Conservation (phyloP, 1,140 invertebrate genomes). For the Trialeurodes vaporariorum region DNA sequence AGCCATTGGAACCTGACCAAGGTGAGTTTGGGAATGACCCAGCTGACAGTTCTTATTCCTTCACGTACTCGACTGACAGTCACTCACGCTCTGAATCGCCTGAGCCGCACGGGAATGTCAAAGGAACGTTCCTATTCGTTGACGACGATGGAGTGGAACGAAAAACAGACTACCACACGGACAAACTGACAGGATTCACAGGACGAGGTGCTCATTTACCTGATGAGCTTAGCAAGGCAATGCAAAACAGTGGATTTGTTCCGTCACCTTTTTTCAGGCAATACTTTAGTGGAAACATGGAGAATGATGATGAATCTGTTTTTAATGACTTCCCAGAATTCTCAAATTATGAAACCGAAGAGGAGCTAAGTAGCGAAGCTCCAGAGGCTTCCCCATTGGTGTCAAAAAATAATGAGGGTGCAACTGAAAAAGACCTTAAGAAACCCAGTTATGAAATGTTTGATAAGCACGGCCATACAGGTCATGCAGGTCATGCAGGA, state of each 20-base stretch:
- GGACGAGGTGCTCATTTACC: not conserved
- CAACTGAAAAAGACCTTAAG: not conserved
- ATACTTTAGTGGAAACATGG: not conserved
- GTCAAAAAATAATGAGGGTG: not conserved
- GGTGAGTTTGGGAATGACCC: not conserved
- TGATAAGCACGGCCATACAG: not conserved
- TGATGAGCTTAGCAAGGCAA: not conserved
- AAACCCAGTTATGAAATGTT: not conserved
- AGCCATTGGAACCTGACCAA: not conserved
- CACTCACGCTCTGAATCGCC: not conserved
- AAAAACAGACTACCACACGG: not conserved
- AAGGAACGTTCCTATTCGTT: not conserved
- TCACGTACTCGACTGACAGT: not conserved
- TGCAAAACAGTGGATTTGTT: not conserved
- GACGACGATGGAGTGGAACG: not conserved
- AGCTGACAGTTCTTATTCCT: not conserved
- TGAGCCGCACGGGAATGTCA: not conserved
- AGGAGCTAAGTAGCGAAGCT: not conserved
- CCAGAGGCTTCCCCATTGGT: not conserved
- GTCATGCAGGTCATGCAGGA: too few relatives aligned
- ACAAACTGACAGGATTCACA: not conserved
- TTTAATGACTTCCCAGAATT: not conserved
- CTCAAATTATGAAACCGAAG: not conserved
- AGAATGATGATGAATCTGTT: not conserved
- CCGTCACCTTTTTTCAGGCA: not conserved